Evolutionary conservation across 1,140 invertebrate genomes (phyloP).

Genomic region (Papilio polyxenes): DNA sequence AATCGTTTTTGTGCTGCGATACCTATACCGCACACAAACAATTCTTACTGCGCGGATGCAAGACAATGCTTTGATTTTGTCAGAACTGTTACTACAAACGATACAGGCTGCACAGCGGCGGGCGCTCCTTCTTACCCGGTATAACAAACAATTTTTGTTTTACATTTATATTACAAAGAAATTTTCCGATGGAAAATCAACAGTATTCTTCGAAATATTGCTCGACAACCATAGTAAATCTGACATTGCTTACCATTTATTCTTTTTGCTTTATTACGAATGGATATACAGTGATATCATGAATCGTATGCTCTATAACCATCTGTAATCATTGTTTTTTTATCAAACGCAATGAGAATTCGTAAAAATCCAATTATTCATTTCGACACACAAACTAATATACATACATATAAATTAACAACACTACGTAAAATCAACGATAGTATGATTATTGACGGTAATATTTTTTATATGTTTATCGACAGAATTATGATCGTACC

Average conservation of each 20-base stretch:
- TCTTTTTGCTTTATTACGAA: too few species aligned
- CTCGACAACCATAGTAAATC: too few species aligned
- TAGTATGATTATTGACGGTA: too few species aligned
- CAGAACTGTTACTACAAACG: conserved; percentile 86
- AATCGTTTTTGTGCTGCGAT: conserved; percentile 91
- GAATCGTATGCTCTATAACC: neutral
- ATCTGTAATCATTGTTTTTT: neutral
- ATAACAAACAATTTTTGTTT: conserved; percentile 41
- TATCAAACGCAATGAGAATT: neutral
- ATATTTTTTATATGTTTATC: too few species aligned
- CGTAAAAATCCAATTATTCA: too few species aligned
- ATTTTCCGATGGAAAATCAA: neutral
- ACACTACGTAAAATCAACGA: too few species aligned
- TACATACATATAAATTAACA: too few species aligned
- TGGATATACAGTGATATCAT: too few species aligned
- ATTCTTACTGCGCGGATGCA: conserved; percentile 82
- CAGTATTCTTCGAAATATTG: too few species aligned
- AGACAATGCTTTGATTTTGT: conserved; percentile 94
- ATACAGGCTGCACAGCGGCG: conserved; percentile 83
- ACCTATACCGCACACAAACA: conserved; percentile 86
- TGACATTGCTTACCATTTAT: too few species aligned
- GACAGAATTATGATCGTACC: too few species aligned
- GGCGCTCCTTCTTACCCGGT: conserved; percentile 87
- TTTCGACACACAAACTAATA: too few species aligned
- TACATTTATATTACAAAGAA: neutral